phyloP scores from a whole-genome alignment of 2,888 invertebrate genomes.

The Lasius fuliginosus region DNA sequence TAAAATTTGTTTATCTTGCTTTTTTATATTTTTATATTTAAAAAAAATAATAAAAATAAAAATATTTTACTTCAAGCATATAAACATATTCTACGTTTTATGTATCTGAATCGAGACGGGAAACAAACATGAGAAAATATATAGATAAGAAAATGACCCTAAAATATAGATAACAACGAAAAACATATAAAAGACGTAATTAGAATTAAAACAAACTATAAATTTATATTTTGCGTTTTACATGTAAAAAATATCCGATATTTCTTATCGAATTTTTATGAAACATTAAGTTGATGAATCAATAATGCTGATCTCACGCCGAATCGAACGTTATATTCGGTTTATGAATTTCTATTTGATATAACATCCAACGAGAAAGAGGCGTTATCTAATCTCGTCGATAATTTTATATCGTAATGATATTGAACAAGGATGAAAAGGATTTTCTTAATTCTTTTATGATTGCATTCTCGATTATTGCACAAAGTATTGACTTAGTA shows the following conservation, averaged over 20 bases:
- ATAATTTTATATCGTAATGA: background rate
- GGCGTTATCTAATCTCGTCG: background rate
- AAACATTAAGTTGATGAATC: background rate
- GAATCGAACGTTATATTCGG: background rate
- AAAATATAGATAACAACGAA: background rate
- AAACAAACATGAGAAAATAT: background rate
- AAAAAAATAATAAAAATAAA: too few species aligned
- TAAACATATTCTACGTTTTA: background rate
- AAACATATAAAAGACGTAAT: background rate
- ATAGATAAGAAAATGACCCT: background rate
- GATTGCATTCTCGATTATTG: background rate
- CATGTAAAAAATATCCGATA: background rate
- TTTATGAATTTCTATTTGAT: too few species aligned
- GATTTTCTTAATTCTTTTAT: background rate
- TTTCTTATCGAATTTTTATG: constrained; percentile 9
- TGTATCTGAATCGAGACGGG: background rate
- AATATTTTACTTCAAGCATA: too few species aligned
- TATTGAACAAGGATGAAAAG: background rate
- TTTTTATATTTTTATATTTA: background rate
- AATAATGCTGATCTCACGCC: background rate
- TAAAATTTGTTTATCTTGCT: constrained; percentile 13
- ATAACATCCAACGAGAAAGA: background rate
- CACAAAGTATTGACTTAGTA: background rate
- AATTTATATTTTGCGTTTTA: background rate
- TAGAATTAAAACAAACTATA: background rate